Conservation (phyloP, 1,140 invertebrate species). For the Epicauta chinensis region DNA sequence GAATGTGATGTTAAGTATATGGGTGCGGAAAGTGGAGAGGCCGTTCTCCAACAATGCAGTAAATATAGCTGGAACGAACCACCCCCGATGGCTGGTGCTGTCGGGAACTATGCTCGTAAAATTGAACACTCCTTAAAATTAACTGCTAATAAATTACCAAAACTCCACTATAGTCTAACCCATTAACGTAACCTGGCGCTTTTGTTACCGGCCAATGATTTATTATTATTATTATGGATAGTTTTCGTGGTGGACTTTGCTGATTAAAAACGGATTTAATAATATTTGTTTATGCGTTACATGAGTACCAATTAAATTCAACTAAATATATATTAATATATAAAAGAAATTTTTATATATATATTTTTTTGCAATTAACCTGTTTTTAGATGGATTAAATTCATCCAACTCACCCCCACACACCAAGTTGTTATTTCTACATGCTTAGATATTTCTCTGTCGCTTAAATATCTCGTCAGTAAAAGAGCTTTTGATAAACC, state of each 20-base stretch:
- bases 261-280: too few relatives aligned
- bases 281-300: too few relatives aligned
- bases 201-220: slow-evolving; percentile 11
- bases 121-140: slow-evolving; percentile 41
- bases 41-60: too few relatives aligned
- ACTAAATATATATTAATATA: too few relatives aligned
- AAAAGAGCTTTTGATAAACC: slow-evolving; percentile 32
- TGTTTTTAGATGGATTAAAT: slow-evolving; percentile 6
- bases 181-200: slow-evolving; percentile 29
- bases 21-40: too few relatives aligned
- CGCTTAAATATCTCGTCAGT: slow-evolving; percentile 16
- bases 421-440: slow-evolving; percentile 31
- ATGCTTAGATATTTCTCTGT: slow-evolving; percentile 25
- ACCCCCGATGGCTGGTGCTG: background rate
- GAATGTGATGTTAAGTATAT: too few relatives aligned
- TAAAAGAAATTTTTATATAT: too few relatives aligned
- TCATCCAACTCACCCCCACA: slow-evolving; percentile 8
- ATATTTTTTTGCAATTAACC: too few relatives aligned
- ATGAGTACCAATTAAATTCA: too few relatives aligned
- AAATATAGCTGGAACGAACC: too few relatives aligned
- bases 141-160: slow-evolving; percentile 40
- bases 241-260: too few relatives aligned
- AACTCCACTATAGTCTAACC: slow-evolving; percentile 26
- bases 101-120: slow-evolving; percentile 32
- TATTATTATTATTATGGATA: background rate